Evolutionary conservation across 2,113 vertebrate genomes (phyloP).

Genomic region (Sylvicapra grimmia): DNA sequence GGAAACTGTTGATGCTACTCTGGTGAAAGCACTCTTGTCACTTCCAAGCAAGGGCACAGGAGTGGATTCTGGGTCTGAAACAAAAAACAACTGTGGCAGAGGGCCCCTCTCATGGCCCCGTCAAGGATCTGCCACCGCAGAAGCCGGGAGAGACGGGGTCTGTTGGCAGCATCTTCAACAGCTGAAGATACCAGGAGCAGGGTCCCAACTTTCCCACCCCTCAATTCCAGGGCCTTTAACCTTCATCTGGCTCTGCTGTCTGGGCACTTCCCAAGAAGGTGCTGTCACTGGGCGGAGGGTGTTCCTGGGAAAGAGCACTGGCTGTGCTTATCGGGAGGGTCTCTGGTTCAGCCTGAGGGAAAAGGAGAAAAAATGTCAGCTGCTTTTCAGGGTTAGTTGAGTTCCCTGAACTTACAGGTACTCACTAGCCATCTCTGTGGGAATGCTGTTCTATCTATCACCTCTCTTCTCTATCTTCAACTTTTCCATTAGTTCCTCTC

Average conservation of each 20-base stretch:
- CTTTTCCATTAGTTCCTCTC: neutral
- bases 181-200: neutral
- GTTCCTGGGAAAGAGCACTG: neutral
- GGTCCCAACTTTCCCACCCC: neutral
- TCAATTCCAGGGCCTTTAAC: conserved; percentile 55
- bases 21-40: conserved; percentile 46
- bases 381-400: neutral
- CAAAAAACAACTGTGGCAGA: neutral
- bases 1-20: conserved; percentile 48
- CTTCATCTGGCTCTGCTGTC: conserved; percentile 48
- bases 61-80: conserved; percentile 55
- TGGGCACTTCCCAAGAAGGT: conserved; percentile 58
- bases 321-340: neutral
- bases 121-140: neutral
- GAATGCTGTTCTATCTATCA: neutral
- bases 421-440: neutral
- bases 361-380: neutral
- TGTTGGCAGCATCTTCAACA: neutral
- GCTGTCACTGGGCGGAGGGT: rapidly evolving
- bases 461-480: neutral
- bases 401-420: neutral
- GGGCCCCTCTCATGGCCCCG: neutral
- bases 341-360: conserved; percentile 62
- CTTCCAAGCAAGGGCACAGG: conserved; percentile 62
- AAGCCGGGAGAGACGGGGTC: neutral